These are phyloP conservation scores for Gymnocephalus cernua DNA, from an alignment of 2,113 vertebrate genomes.

Conservation along the genomic window DNA sequence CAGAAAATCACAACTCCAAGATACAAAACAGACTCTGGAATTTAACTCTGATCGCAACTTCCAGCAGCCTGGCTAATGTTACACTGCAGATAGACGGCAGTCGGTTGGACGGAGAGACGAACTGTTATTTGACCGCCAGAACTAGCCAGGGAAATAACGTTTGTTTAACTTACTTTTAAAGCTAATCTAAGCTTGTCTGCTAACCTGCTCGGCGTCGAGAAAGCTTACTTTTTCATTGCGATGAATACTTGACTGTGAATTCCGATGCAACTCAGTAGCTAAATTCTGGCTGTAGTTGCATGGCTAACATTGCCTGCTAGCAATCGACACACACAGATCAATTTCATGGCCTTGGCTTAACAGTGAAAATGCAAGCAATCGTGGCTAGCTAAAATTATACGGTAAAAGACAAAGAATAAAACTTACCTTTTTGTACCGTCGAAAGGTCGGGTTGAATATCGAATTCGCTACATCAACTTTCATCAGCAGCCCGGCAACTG, in stretches of 20 bases:
- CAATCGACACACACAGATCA: conserved; percentile 58
- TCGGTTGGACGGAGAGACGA: not conserved
- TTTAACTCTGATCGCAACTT: conserved; percentile 38
- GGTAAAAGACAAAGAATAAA: not conserved
- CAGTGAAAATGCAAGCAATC: conserved; percentile 9
- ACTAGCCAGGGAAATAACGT: not conserved
- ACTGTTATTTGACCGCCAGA: conserved; percentile 1
- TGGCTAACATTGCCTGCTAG: conserved; percentile 65
- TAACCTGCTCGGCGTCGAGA: not conserved
- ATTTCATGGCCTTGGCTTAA: conserved; percentile 72
- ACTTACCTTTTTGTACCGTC: conserved; percentile 65
- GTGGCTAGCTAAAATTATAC: conserved; percentile 3
- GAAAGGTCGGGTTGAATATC: conserved; percentile 19
- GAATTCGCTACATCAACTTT: conserved; percentile 44
- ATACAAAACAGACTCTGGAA: conserved; percentile 35
- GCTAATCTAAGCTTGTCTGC: not conserved
- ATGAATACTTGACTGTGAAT: not conserved
- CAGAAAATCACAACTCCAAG: conserved; percentile 42
- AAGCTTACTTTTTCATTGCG: not conserved
- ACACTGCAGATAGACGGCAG: conserved; percentile 10
- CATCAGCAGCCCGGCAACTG: conserved; percentile 42
- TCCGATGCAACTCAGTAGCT: conserved; percentile 20
- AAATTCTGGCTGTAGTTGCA: conserved; percentile 27
- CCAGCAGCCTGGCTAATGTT: conserved; percentile 26
- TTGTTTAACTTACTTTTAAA: not conserved